Percentiles rank a stretch among this genome's conserved stretches.
These are phyloP conservation scores for Ctenosaura bakeri DNA, from an alignment of 2,797 vertebrate species.

Conservation along the genomic window DNA sequence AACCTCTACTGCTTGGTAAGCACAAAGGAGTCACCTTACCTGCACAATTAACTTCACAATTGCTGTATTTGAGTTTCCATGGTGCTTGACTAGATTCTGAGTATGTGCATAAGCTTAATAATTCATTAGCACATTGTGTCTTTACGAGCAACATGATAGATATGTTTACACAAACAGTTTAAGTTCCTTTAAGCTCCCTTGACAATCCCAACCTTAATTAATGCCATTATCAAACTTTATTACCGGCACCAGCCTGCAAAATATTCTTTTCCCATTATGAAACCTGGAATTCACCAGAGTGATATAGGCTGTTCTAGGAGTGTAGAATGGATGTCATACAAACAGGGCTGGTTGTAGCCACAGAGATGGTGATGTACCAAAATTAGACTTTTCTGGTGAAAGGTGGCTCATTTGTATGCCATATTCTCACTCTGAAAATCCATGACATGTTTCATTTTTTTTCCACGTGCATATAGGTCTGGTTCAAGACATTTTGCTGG, in stretches of 20 bases:
- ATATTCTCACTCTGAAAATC: neutral
- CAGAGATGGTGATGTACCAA: neutral
- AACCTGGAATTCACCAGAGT: neutral
- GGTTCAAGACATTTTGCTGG: neutral
- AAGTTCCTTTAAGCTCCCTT: constrained; percentile 10
- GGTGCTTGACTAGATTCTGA: neutral
- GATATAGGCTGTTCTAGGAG: neutral
- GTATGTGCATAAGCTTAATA: constrained; percentile 16
- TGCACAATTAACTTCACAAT: neutral
- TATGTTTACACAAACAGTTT: constrained; percentile 44
- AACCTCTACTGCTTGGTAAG: neutral
- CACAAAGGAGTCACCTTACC: constrained; percentile 14
- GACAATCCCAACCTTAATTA: constrained; percentile 46
- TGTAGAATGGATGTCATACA: neutral
- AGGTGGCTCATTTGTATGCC: constrained; percentile 5
- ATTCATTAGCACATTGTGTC: neutral
- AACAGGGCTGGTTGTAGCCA: too few relatives aligned
- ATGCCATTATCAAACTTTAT: constrained; percentile 22
- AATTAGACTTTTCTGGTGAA: constrained; percentile 14
- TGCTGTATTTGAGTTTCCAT: constrained; percentile 11
- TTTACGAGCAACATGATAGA: constrained; percentile 10
- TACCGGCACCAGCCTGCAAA: constrained; percentile 26
- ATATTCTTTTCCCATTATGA: constrained; percentile 17
- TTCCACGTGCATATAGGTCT: neutral
- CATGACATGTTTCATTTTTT: neutral